Evolutionary conservation across 1,140 invertebrate species (phyloP).

Genomic region (Saccostrea cuccullata): DNA sequence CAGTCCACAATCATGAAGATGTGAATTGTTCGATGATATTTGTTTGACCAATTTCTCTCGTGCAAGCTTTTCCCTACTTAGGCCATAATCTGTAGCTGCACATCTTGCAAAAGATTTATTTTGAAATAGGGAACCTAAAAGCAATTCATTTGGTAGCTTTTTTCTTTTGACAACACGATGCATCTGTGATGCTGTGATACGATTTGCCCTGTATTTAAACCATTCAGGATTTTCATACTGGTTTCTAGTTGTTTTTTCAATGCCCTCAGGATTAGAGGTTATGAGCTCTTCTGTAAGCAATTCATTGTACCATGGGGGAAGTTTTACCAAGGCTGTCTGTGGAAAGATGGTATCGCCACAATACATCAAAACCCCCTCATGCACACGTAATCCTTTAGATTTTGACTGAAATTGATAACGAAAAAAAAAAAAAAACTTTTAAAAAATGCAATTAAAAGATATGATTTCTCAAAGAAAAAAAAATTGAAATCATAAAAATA

Average conservation of each 20-base stretch:
- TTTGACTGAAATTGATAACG: not conserved
- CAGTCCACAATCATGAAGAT: conserved; percentile 48
- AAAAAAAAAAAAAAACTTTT: too few species aligned
- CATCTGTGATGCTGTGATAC: not conserved
- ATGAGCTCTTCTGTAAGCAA: not conserved
- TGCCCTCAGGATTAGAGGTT: not conserved
- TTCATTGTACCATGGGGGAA: conserved; percentile 13
- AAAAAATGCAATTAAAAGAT: too few species aligned
- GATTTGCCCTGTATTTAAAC: conserved; percentile 9
- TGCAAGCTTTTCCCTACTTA: not conserved
- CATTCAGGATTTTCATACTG: conserved; percentile 11
- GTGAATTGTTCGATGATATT: not conserved
- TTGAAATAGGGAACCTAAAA: not conserved
- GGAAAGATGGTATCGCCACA: not conserved
- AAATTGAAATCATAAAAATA: too few species aligned
- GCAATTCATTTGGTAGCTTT: not conserved
- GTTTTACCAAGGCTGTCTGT: not conserved
- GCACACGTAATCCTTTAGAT: not conserved
- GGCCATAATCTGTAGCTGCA: not conserved
- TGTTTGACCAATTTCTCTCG: not conserved
- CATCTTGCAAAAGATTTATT: not conserved
- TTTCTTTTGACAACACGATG: conserved; percentile 26
- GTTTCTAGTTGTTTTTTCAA: not conserved
- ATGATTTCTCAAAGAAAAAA: too few species aligned
- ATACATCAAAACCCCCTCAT: not conserved